phyloP scores from a whole-genome alignment of 2,888 invertebrate species.

The Buathra laborator region DNA sequence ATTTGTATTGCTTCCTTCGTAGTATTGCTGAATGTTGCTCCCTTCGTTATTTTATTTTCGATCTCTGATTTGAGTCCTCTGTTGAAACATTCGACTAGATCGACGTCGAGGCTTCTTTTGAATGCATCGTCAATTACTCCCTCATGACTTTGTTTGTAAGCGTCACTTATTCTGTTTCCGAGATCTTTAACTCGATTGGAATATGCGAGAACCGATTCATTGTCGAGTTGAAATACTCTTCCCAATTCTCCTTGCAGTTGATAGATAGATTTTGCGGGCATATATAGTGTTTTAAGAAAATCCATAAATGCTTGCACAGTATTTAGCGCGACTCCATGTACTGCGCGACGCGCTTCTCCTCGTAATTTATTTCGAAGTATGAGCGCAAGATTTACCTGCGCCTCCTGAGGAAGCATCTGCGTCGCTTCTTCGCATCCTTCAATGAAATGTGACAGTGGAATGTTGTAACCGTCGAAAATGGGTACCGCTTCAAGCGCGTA shows the following conservation, averaged over 20 bases:
- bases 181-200: slow-evolving; percentile 23
- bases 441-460: no score
- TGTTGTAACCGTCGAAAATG: no score
- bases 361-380: no score
- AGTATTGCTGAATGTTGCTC: not conserved
- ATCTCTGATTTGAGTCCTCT: no score
- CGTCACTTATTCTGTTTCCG: not conserved
- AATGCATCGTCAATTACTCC: not conserved
- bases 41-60: no score
- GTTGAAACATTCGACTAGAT: not conserved
- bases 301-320: no score
- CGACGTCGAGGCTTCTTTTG: not conserved
- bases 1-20: slow-evolving; percentile 17
- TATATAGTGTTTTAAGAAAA: slow-evolving; percentile 23
- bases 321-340: no score
- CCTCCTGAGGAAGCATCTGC: no score
- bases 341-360: no score
- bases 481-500: no score
- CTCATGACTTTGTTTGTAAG: not conserved
- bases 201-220: not conserved
- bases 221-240: slow-evolving; percentile 17
- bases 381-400: no score
- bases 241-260: slow-evolving; percentile 29
- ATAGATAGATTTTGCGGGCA: slow-evolving; percentile 34
- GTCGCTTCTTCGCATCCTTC: no score